These are phyloP conservation scores for Arenaria interpres DNA, from an alignment of 2,113 vertebrate genomes.

Conservation along the genomic window DNA sequence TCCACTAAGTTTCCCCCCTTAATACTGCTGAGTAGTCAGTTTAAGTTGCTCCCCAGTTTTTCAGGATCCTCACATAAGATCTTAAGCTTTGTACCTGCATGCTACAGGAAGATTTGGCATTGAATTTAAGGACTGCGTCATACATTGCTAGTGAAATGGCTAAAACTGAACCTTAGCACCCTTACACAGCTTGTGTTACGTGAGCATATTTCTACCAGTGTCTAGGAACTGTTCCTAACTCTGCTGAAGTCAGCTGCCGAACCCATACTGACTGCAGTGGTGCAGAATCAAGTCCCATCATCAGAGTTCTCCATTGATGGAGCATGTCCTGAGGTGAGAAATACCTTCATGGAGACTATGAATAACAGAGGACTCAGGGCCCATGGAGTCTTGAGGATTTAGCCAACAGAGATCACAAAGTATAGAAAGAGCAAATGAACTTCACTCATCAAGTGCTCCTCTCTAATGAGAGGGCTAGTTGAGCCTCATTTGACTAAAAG, in stretches of 20 bases:
- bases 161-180: not conserved
- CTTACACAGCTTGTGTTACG: not conserved
- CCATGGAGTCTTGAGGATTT: not conserved
- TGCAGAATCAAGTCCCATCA: not conserved
- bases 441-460: not conserved
- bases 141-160: not conserved
- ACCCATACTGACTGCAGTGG: not conserved
- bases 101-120: not conserved
- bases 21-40: not conserved
- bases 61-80: not conserved
- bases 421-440: not conserved
- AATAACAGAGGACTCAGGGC: not conserved
- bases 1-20: not conserved
- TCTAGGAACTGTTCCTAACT: not conserved
- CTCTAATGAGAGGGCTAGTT: conserved; percentile 7
- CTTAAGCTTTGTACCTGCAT: not conserved
- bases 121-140: not conserved
- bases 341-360: not conserved
- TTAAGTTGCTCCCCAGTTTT: not conserved
- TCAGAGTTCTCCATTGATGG: not conserved
- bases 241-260: not conserved
- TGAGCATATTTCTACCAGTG: not conserved
- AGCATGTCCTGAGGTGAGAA: not conserved
- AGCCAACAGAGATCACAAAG: not conserved
- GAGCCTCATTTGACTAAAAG: conserved; percentile 21